Evolutionary conservation across 2,888 invertebrate species (phyloP), one percentile per base, ranked within the genome.

Genomic region (Automeris io): DNA sequence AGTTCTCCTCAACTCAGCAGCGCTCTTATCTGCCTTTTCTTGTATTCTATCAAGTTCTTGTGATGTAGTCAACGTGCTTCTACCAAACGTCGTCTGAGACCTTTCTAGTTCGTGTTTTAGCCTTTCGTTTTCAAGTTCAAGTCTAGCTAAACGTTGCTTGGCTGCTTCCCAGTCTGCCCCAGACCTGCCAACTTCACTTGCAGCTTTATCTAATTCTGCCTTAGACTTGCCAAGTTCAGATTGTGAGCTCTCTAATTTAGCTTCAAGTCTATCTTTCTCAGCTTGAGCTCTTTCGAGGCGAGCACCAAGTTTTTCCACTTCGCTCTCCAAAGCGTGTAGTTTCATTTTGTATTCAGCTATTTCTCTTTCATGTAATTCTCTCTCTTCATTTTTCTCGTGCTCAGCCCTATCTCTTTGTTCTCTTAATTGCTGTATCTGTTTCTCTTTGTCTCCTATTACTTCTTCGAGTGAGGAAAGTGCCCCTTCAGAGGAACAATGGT

Each of bases 391-490:
- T 69, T 97, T 95, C 64, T 99, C 98, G 55, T 96, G 94, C 79
- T 98, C 98, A 26, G 97, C 95, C 55, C 97, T 90, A 65, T 98
- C 98, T 66, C 98, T 90, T 71, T 98, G 98, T 67, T 99, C 98
- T 54, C 95, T 88, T 46, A 98, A 85, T 71, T 97, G 97, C 54
- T 94, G 92, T 88, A 99, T 97, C 87, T 98, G 98, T 73, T 97
- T 97, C 65, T 99, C 98, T 85, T 98, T 98, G 70, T 98, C 98
- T 35, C 94, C 93, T 56, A 98, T 95, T 8, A 96, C 96, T 85
- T 98, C 98, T 87, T 98, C 98, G 26, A 98, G 89, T 48, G 95
- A 95, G 36, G 95, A 94, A 37, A 98, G 87, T 2, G 97, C 96
- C 36, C 96, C 97, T 88, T 97, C 97, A 6, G 95, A 95, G 46